These are phyloP conservation scores for Thymelicus sylvestris DNA, from an alignment of 2,888 invertebrate genomes.

Conservation along the genomic window DNA sequence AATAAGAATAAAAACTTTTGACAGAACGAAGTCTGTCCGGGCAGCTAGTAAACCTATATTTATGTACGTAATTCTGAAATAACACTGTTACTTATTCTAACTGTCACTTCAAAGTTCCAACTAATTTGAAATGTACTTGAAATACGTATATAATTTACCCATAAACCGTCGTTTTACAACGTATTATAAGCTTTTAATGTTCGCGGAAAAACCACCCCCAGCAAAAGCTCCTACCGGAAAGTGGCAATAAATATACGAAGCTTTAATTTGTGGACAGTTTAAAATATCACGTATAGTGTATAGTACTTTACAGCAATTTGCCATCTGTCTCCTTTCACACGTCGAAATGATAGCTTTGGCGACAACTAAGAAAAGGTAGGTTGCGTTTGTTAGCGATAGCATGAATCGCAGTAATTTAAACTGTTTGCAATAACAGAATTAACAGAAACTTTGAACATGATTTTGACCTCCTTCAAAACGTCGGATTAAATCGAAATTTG, in stretches of 20 bases:
- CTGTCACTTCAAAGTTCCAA: not conserved
- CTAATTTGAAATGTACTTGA: not conserved
- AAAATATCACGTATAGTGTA: conserved; percentile 37
- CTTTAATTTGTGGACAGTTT: conserved; percentile 46
- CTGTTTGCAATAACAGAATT: no score
- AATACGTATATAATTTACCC: not conserved
- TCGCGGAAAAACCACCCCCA: conserved; percentile 22
- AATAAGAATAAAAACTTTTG: no score
- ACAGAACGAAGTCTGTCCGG: no score
- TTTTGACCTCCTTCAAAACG: no score
- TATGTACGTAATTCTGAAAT: not conserved
- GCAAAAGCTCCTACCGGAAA: conserved; percentile 27
- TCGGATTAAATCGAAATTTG: no score
- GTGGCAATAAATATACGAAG: conserved; percentile 41
- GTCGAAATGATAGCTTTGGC: conserved; percentile 40
- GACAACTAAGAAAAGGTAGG: conserved; percentile 21
- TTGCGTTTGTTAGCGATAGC: conserved; percentile 9
- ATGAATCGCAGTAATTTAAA: no score
- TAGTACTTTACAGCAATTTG: conserved; percentile 43
- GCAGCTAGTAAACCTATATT: no score
- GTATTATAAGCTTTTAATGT: conserved; percentile 15
- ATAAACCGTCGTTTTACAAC: conserved; percentile 9
- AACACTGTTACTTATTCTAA: not conserved
- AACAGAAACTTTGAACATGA: no score
- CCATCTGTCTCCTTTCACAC: conserved; percentile 46